Percentiles rank a stretch among this genome's conserved stretches.
Conservation (phyloP, 2,113 vertebrate genomes). For the Lathamus discolor region DNA sequence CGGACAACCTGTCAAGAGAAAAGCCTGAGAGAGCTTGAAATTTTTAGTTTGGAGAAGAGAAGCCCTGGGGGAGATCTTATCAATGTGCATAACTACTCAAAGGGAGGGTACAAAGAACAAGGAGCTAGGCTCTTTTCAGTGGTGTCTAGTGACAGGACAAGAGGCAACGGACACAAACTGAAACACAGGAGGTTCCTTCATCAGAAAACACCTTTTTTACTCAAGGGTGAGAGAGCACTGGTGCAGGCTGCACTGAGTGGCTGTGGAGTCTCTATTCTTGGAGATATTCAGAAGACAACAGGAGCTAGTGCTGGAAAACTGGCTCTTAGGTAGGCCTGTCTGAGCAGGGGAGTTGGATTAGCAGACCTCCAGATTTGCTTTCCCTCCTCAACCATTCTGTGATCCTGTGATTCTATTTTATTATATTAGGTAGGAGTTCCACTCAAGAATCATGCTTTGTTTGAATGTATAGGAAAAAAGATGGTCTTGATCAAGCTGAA, state of each 20-base stretch:
- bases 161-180: not conserved
- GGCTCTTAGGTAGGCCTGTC: not conserved
- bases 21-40: not conserved
- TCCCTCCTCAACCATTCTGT: not conserved
- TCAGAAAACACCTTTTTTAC: not conserved
- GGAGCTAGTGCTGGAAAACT: fast-evolving
- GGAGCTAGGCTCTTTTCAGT: not conserved
- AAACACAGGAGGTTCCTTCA: not conserved
- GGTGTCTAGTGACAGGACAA: not conserved
- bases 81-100: not conserved
- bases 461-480: not conserved
- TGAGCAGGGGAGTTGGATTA: not conserved
- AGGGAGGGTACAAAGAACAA: not conserved
- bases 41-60: not conserved
- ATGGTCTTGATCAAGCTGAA: not conserved
- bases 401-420: not conserved
- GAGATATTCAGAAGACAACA: not conserved
- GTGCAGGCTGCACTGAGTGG: not conserved
- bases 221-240: not conserved
- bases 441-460: not conserved
- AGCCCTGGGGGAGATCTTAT: not conserved
- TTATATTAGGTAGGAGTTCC: not conserved
- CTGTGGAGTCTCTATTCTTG: not conserved
- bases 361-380: not conserved
- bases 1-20: not conserved